Evolutionary conservation across 2,797 vertebrate species (phyloP).

Genomic region (Nyctalus aviator): DNA sequence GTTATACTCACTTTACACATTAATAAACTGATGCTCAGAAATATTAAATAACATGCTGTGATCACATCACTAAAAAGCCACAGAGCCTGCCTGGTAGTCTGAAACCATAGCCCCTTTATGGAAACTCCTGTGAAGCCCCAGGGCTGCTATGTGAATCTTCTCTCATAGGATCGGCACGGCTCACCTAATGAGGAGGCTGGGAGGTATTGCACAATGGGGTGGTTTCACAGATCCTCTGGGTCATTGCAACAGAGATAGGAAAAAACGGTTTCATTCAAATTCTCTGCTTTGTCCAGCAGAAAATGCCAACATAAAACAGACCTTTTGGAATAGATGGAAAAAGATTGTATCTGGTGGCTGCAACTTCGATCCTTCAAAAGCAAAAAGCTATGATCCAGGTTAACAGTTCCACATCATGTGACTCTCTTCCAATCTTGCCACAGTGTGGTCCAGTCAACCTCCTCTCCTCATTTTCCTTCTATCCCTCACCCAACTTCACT

Average conservation of each 20-base stretch:
- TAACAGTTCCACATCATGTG: not conserved
- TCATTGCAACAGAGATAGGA: not conserved
- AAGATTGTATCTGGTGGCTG: not conserved
- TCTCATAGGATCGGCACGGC: not conserved
- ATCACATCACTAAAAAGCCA: not conserved
- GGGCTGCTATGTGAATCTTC: not conserved
- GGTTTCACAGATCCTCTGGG: not conserved
- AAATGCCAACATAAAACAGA: not conserved
- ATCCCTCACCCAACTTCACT: not conserved
- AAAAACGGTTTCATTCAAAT: not conserved
- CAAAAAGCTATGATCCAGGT: not conserved
- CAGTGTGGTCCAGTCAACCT: rapidly evolving
- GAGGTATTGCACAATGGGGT: not conserved
- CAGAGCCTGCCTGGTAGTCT: not conserved
- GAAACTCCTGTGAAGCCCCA: not conserved
- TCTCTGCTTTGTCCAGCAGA: not conserved
- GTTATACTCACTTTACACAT: not conserved
- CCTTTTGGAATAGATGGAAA: not conserved
- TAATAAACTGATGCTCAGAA: conserved; percentile 29
- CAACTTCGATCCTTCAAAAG: not conserved
- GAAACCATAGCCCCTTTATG: not conserved
- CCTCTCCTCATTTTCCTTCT: not conserved
- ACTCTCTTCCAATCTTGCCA: not conserved
- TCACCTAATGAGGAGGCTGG: not conserved
- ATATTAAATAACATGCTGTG: not conserved